phyloP scores from a whole-genome alignment of 2,888 invertebrate species.

The Pachymerium ferrugineum region DNA sequence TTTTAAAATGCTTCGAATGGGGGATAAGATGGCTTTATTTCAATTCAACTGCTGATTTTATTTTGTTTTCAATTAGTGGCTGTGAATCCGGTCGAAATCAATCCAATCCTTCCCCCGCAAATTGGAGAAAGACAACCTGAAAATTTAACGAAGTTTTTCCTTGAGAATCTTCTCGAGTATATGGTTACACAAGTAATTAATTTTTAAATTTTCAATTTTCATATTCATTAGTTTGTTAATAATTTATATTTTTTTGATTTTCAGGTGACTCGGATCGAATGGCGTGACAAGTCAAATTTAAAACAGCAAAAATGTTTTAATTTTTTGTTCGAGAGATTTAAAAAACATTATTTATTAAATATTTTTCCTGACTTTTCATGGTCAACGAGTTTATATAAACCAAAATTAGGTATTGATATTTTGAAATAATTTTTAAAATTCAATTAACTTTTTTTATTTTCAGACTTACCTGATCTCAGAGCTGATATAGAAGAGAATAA shows the following conservation, averaged over 20 bases:
- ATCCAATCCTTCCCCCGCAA: constrained; percentile 67
- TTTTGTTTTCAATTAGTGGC: constrained; percentile 8
- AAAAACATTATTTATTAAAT: constrained; percentile 78
- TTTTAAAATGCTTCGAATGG: too few species aligned
- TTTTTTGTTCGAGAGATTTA: constrained; percentile 86
- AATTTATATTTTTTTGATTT: constrained; percentile 36
- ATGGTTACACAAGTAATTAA: constrained; percentile 74
- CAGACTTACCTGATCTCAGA: constrained; percentile 67
- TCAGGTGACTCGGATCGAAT: constrained; percentile 75
- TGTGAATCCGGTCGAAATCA: constrained; percentile 68
- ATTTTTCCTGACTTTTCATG: constrained; percentile 82
- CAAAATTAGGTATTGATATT: constrained; percentile 60
- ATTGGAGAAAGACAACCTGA: constrained; percentile 79
- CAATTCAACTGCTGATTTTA: not conserved
- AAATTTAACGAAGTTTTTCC: constrained; percentile 74
- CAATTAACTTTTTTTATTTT: not conserved
- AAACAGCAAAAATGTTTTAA: constrained; percentile 79
- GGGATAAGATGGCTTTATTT: too few species aligned
- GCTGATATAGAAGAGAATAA: constrained; percentile 51
- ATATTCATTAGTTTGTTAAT: constrained; percentile 29
- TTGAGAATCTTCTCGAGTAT: constrained; percentile 79
- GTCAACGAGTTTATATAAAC: constrained; percentile 73
- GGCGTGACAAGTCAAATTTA: constrained; percentile 71
- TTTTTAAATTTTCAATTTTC: constrained; percentile 28
- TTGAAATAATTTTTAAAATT: not conserved